Percentiles rank a stretch among this genome's conserved stretches.
These are phyloP conservation scores for Tachystola acroxantha DNA, from an alignment of 2,888 invertebrate species.

Conservation along the genomic window DNA sequence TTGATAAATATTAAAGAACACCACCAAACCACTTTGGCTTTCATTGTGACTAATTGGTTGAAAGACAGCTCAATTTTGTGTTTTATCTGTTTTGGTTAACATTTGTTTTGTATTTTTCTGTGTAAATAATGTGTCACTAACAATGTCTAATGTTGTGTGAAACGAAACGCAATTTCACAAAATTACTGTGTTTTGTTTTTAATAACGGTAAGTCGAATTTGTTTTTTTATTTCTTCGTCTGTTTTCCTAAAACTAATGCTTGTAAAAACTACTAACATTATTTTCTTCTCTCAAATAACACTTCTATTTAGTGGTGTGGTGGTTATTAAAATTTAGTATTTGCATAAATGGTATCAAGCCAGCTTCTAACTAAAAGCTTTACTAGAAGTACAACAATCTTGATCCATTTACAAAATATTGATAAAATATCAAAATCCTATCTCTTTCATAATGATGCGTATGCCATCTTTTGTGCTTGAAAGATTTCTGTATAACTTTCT, in stretches of 20 bases:
- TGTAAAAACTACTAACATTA: constrained; percentile 47
- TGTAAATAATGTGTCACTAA: constrained; percentile 45
- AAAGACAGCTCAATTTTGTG: constrained; percentile 67
- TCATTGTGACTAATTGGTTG: constrained; percentile 59
- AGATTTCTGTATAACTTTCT: constrained; percentile 22
- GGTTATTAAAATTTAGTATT: constrained; percentile 45
- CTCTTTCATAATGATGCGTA: constrained; percentile 63
- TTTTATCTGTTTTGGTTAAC: constrained; percentile 28
- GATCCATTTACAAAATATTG: constrained; percentile 28
- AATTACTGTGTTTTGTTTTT: constrained; percentile 21
- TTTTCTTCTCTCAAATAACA: constrained; percentile 20
- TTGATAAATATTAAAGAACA: constrained; percentile 22
- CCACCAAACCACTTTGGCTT: constrained; percentile 71
- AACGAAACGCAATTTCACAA: constrained; percentile 22
- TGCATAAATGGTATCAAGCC: constrained; percentile 31
- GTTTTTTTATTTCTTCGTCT: constrained; percentile 32
- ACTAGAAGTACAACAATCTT: constrained; percentile 23
- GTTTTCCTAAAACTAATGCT: constrained; percentile 50
- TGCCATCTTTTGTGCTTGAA: constrained; percentile 21
- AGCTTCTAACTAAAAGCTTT: constrained; percentile 22
- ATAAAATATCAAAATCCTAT: constrained; percentile 54
- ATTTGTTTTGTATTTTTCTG: constrained; percentile 37
- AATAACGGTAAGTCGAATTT: constrained; percentile 56
- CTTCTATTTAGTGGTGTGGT: constrained; percentile 67
- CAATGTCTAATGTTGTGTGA: constrained; percentile 23